These are phyloP conservation scores for Meriones psammophilus DNA, from an alignment of 2,797 vertebrate genomes.

Conservation along the genomic window DNA sequence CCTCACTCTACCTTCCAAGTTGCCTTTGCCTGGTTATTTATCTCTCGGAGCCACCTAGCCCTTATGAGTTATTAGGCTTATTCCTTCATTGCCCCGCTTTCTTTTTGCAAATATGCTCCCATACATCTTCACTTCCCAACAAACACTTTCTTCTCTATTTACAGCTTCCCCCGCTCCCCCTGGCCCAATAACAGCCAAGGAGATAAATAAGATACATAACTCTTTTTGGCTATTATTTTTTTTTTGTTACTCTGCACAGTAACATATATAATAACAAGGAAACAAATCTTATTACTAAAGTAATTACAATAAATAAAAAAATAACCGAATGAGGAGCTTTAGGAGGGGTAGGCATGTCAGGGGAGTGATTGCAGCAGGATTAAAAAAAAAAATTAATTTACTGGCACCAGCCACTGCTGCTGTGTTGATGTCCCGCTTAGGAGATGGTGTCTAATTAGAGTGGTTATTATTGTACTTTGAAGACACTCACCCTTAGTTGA, in stretches of 20 bases:
- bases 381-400: constrained; percentile 87
- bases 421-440: constrained; percentile 75
- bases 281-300: constrained; percentile 90
- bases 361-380: constrained; percentile 86
- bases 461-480: constrained; percentile 79
- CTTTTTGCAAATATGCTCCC: constrained; percentile 84
- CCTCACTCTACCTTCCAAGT: constrained; percentile 59
- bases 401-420: constrained; percentile 75
- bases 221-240: constrained; percentile 87
- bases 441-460: constrained; percentile 86
- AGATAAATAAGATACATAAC: constrained; percentile 91
- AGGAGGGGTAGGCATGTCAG: constrained; percentile 78
- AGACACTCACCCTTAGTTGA: constrained; percentile 80
- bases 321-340: constrained; percentile 80
- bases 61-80: constrained; percentile 87
- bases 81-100: constrained; percentile 84
- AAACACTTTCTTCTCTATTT: constrained; percentile 86
- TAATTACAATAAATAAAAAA: constrained; percentile 91
- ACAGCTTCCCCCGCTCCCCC: constrained; percentile 82
- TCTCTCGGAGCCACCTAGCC: constrained; percentile 77
- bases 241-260: constrained; percentile 84
- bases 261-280: constrained; percentile 89
- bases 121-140: constrained; percentile 82
- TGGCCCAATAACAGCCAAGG: constrained; percentile 85
- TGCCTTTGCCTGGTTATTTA: constrained; percentile 84